phyloP scores from a whole-genome alignment of 2,797 vertebrate species.

The Sciurus carolinensis region DNA sequence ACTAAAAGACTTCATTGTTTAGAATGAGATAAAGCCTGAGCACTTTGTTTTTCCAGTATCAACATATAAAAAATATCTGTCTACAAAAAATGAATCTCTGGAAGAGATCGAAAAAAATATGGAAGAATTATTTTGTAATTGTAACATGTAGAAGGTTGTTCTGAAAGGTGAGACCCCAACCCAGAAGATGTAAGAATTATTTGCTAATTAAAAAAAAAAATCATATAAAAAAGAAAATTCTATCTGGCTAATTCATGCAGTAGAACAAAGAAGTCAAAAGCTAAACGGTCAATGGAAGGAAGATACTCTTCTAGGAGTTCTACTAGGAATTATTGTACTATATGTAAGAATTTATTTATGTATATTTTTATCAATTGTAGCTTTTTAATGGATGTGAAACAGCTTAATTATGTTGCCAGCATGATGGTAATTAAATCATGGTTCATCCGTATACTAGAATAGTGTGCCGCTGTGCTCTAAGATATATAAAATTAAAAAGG shows the following conservation, averaged over 20 bases:
- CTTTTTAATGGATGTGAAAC: not conserved
- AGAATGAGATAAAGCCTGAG: not conserved
- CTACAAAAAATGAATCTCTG: not conserved
- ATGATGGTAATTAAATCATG: constrained; percentile 14
- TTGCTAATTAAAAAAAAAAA: not conserved
- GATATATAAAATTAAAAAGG: not conserved
- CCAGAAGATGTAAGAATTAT: not conserved
- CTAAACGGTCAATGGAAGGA: not conserved
- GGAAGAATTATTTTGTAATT: not conserved
- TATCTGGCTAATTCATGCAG: not conserved
- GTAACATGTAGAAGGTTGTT: not conserved
- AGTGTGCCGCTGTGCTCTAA: not conserved
- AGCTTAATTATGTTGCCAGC: not conserved
- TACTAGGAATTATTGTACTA: constrained; percentile 9
- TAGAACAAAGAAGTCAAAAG: not conserved
- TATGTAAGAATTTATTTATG: not conserved
- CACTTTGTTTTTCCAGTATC: constrained; percentile 26
- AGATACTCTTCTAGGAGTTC: not conserved
- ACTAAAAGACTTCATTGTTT: not conserved
- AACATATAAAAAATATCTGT: not conserved
- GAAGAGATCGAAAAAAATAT: not conserved
- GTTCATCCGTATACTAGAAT: not conserved
- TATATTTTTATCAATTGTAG: not conserved
- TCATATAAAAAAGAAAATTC: not conserved
- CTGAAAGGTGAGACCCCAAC: not conserved